These are phyloP conservation scores for Drosophila murphyi DNA, from an alignment of 1,140 invertebrate species.

Conservation along the genomic window DNA sequence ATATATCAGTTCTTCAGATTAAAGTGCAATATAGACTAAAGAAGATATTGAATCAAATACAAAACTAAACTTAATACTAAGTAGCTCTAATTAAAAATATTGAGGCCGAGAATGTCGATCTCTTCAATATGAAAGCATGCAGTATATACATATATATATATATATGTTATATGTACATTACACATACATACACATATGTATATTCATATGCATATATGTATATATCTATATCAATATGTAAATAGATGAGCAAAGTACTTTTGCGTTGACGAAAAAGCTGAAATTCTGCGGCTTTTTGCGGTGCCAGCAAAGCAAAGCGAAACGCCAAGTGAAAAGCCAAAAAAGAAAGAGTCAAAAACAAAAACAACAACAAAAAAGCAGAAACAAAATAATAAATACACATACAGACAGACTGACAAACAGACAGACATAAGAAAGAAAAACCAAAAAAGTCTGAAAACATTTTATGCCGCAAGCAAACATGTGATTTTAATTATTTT, in stretches of 20 bases:
- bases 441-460: constrained; percentile 37
- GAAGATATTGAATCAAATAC: no score
- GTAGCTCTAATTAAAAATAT: no score
- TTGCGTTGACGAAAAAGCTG: constrained; percentile 19
- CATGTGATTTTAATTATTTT: constrained; percentile 82
- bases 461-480: constrained; percentile 80
- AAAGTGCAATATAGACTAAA: no score
- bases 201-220: constrained; percentile 1
- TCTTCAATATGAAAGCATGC: no score
- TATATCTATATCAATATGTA: constrained; percentile 40
- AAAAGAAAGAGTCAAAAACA: constrained; percentile 18
- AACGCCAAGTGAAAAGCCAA: constrained; percentile 67
- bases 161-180: neutral
- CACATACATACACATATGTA: neutral
- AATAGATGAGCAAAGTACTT: constrained; percentile 19
- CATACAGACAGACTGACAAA: neutral
- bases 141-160: neutral
- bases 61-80: no score
- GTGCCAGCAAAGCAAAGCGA: constrained; percentile 76
- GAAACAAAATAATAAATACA: constrained; percentile 38
- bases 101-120: no score
- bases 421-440: constrained; percentile 1
- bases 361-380: neutral
- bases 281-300: constrained; percentile 47
- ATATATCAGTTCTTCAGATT: no score